Conservation (phyloP, 2,888 invertebrate genomes). For the Merodon equestris region DNA sequence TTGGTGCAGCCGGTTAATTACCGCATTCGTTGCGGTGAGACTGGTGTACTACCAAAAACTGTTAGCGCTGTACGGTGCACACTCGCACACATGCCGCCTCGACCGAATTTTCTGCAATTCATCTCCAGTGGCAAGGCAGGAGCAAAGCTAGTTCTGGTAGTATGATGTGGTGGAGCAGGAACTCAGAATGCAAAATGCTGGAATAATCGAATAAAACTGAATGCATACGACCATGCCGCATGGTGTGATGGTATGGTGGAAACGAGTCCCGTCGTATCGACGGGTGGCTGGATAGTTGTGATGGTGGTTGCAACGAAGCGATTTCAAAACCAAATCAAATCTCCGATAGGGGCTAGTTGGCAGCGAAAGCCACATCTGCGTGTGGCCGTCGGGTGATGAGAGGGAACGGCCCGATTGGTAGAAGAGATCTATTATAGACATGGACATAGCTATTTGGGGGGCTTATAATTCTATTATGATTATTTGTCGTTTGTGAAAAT, state of each 20-base stretch:
- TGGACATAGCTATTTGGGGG: constrained; percentile 7
- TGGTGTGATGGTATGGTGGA: constrained; percentile 20
- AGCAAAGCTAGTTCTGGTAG: constrained; percentile 2
- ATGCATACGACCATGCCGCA: constrained; percentile 24
- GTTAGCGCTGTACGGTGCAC: constrained; percentile 28
- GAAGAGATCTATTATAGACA: no score
- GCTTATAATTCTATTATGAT: constrained; percentile 63
- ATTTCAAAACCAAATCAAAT: constrained; percentile 56
- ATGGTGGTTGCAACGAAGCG: constrained; percentile 37
- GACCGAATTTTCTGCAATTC: constrained; percentile 37
- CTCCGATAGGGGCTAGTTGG: constrained; percentile 23
- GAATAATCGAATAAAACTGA: constrained; percentile 64
- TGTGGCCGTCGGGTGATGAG: constrained; percentile 1
- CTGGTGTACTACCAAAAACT: constrained; percentile 55
- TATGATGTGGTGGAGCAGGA: no score
- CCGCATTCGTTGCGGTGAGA: constrained; percentile 59
- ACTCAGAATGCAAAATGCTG: constrained; percentile 48
- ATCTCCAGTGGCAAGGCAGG: background rate
- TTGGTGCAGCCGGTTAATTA: constrained; percentile 68
- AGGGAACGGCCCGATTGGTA: background rate
- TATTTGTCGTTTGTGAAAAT: constrained; percentile 58
- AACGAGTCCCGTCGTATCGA: constrained; percentile 23
- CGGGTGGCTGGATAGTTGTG: constrained; percentile 4
- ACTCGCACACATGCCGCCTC: constrained; percentile 1
- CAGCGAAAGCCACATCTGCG: constrained; percentile 30